Conservation (phyloP, 2,888 invertebrate genomes). For the Acleris sparsana region DNA sequence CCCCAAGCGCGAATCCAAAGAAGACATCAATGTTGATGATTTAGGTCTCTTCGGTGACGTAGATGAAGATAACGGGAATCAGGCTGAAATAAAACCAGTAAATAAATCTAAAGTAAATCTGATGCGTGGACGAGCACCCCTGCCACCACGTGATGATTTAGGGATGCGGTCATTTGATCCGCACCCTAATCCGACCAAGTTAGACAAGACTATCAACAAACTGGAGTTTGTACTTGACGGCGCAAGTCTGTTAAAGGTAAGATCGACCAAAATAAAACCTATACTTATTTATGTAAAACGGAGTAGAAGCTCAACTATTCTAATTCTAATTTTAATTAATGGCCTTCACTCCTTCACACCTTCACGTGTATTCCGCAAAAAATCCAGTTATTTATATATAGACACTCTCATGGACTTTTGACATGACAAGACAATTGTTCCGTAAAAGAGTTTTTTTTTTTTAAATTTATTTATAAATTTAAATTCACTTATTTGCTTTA, state of each 20-base stretch:
- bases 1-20: conserved; percentile 44
- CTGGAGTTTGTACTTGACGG: conserved; percentile 69
- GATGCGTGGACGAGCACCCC: conserved; percentile 20
- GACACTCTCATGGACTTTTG: too few species aligned
- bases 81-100: conserved; percentile 7
- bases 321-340: too few species aligned
- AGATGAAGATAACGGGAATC: conserved; percentile 44
- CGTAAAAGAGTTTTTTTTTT: too few species aligned
- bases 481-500: too few species aligned
- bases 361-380: too few species aligned
- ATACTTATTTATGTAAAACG: not conserved
- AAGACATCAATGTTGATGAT: conserved; percentile 58
- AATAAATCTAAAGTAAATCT: conserved; percentile 5
- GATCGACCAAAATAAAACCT: too few species aligned
- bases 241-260: conserved; percentile 64
- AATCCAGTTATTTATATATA: too few species aligned
- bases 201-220: conserved; percentile 60
- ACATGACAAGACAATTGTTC: too few species aligned
- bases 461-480: too few species aligned
- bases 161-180: too few species aligned
- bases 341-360: too few species aligned
- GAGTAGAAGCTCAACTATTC: not conserved
- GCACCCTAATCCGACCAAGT: conserved; percentile 41
- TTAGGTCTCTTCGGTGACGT: conserved; percentile 60
- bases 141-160: not conserved